These are phyloP conservation scores for Neostethus bicornis DNA, from an alignment of 2,797 vertebrate genomes.

Conservation along the genomic window DNA sequence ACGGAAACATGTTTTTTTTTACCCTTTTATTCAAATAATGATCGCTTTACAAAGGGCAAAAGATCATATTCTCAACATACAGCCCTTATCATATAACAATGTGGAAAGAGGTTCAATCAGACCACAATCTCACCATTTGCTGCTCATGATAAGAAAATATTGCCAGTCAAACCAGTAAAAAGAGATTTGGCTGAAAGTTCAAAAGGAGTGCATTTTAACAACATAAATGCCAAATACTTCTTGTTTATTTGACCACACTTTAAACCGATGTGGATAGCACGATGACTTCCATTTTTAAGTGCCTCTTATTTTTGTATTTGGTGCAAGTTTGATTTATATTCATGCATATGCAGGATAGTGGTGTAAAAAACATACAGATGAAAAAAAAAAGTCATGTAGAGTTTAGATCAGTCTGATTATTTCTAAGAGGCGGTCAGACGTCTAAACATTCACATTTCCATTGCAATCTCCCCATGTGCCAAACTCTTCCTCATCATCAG, in stretches of 20 bases:
- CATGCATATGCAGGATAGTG: constrained; percentile 22
- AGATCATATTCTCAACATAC: constrained; percentile 69
- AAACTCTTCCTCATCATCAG: constrained; percentile 37
- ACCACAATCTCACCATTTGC: constrained; percentile 5
- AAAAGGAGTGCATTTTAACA: constrained; percentile 53
- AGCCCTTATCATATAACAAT: constrained; percentile 52
- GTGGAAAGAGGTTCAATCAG: constrained; percentile 27
- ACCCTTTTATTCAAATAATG: constrained; percentile 76
- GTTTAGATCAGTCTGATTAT: constrained; percentile 30
- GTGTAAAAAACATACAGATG: constrained; percentile 32
- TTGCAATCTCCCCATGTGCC: constrained; percentile 54
- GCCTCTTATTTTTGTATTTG: constrained; percentile 48
- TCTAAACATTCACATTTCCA: constrained; percentile 58
- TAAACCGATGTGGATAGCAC: constrained; percentile 20
- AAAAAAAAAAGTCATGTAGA: constrained; percentile 27
- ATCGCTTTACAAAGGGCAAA: constrained; percentile 69
- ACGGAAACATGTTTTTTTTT: constrained; percentile 39
- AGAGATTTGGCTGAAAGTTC: constrained; percentile 19
- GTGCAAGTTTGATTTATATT: constrained; percentile 16
- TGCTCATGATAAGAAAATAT: constrained; percentile 26
- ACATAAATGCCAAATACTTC: constrained; percentile 9
- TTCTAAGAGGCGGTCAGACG: constrained; percentile 27
- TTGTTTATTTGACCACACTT: constrained; percentile 33
- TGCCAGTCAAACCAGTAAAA: constrained; percentile 27
- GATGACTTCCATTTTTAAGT: constrained; percentile 50